Base-by-base conservation (phyloP, 2,888 invertebrate species). In the Tenthredo amoena region DNA sequence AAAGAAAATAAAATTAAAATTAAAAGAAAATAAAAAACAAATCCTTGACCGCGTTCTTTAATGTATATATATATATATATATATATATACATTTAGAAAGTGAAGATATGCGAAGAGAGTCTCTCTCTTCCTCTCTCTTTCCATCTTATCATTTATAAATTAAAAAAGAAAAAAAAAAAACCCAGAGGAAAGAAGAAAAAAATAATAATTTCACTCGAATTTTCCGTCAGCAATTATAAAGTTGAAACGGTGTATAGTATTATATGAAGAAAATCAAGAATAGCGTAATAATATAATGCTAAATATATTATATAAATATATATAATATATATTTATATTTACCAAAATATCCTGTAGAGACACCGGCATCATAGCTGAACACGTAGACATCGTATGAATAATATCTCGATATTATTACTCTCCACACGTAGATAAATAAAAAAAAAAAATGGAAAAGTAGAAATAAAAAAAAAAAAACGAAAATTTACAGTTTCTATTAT, bases 281-380 rank as follows among this genome's bases (percentile, higher is more conserved):
- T 2, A 10, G 10, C 12, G n/a, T n/a, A n/a, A 15, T 15, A 55
- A 50, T 50, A 5, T 50, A 5, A 12, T 43, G 2, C 47, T 15
- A n/a, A 47, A 15, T 6, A 18, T 26, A 18, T 47, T n/a, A 76
- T 1, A 15, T 12, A 47, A 18, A 50, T 50, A 18, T 18, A 21
- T 47, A 76, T 3, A 58, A 10, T 12, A 12, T 40, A n/a, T 81
- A 62, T 37, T 3, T 74, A 86, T 90, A 91, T 91, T 93, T 92
- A 93, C 93, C 93, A 93, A 88, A 89, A 93, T 93, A 89, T 93
- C 93, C 90, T 92, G 93, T 88, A 93, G 89, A 50, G 93, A 93
- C 77, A 93, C 93, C 88, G 93, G 93, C 92, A 93, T 93, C 90
- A 93, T 90, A 86, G 72, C 72, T 74, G 93, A 93, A 87, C 93